Evolutionary conservation across 2,797 vertebrate species (phyloP), one percentile per base, ranked within the genome.

Genomic region (Chelon labrosus): DNA sequence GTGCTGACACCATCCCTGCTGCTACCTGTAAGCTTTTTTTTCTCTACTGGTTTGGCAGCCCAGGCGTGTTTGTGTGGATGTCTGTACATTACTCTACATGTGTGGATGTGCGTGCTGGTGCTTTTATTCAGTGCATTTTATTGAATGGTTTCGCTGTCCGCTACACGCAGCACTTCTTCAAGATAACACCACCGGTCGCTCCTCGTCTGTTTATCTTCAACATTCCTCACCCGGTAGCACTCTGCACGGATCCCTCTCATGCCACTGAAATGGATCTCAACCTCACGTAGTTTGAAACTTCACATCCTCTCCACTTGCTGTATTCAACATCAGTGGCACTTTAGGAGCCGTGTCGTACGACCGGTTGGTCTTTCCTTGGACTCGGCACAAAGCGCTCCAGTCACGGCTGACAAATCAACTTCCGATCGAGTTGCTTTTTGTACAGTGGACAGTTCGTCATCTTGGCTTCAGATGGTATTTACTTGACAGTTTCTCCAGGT

Each of bases 401-500:
- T 74, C 77, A 65, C 19, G 25, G 64, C 76, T 44, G 74, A 85
- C 81, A 61, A 85, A 85, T 87, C 59, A 77, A 53, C 63, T 60
- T 81, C 74, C 73, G 31, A 49, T 76, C 74, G 62, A 76, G 70
- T 64, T 56, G 67, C 77, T 85, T 14, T 84, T 82, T 39, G 14
- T 75, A 68, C 66, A 61, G 66, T 37, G 77, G 60, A 82, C 58
- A 46, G 68, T 73, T 80, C 19, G 49, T 80, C 72, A 51, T 80
- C 72, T 70, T 20, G 80, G 84, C 79, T 74, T 74, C 85, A 78
- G 68, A 81, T 77, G 79, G 75, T 85, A 81, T 89, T 90, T 89
- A 91, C 80, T 88, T 89, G 89, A 85, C 88, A 83, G 84, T 81
- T 85, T 85, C 80, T 90, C 47, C 83, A 60, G 47, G 76, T 79